A percentile compares a stretch with the other conserved stretches of the same genome.
Evolutionary conservation across 2,113 vertebrate genomes (phyloP).

Genomic region (Cheilinus undulatus): DNA sequence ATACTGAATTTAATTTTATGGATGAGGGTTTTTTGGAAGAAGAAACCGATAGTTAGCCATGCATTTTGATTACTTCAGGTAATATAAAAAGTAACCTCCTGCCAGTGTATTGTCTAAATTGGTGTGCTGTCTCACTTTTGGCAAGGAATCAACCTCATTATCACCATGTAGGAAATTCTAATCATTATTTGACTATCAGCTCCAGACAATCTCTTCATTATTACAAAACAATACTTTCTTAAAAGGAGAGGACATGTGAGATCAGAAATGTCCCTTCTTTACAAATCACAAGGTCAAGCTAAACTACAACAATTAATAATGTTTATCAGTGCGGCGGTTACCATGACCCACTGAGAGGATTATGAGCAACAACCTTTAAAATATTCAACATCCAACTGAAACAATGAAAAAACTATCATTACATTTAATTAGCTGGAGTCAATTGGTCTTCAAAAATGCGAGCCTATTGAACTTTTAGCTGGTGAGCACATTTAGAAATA

Average conservation of each 20-base stretch:
- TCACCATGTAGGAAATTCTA: conserved; percentile 60
- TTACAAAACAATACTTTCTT: conserved; percentile 30
- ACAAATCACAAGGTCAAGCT: conserved; percentile 24
- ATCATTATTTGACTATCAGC: conserved; percentile 61
- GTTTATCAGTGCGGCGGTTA: no score
- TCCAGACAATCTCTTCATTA: conserved; percentile 44
- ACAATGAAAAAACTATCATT: no score
- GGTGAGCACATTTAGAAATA: no score
- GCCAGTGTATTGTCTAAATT: conserved; percentile 64
- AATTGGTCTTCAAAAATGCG: no score
- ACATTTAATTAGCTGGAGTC: no score
- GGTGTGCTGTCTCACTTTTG: conserved; percentile 61
- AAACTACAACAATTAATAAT: no score
- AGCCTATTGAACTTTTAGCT: no score
- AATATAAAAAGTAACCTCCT: conserved; percentile 64
- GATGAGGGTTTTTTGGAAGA: conserved; percentile 69
- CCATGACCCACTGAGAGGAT: no score
- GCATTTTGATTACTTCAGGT: conserved; percentile 76
- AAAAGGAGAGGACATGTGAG: conserved; percentile 28
- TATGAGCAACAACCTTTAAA: no score
- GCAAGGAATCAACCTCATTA: conserved; percentile 72
- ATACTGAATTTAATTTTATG: conserved; percentile 73
- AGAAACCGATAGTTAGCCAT: conserved; percentile 45
- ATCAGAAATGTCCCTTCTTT: conserved; percentile 26
- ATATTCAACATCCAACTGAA: no score